Percentiles rank a stretch among this genome's conserved stretches.
These are phyloP conservation scores for Lasius fuliginosus DNA, from an alignment of 2,888 invertebrate genomes.

Conservation along the genomic window DNA sequence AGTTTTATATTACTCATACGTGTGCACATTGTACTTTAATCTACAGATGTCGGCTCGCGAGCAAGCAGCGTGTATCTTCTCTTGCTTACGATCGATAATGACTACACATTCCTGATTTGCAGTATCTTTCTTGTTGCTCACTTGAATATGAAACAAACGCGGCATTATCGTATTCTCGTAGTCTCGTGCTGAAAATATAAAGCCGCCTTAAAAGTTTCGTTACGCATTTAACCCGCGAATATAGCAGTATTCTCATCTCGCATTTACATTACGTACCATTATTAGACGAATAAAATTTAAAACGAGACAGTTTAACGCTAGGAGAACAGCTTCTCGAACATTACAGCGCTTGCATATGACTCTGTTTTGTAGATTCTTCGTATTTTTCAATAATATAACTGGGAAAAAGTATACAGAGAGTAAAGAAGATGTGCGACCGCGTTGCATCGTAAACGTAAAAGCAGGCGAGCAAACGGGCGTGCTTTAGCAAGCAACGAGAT, in stretches of 20 bases:
- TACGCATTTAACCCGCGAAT: conserved; percentile 26
- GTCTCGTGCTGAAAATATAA: conserved; percentile 1
- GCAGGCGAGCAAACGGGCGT: conserved; percentile 9
- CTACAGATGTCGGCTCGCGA: not conserved
- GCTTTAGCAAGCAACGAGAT: conserved; percentile 37
- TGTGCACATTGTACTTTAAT: conserved; percentile 11
- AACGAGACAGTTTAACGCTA: not conserved
- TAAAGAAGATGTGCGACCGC: not conserved
- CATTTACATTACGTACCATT: conserved; percentile 21
- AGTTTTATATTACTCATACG: no score
- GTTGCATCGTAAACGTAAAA: conserved; percentile 39
- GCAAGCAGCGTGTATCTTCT: not conserved
- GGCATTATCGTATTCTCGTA: not conserved
- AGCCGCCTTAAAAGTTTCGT: conserved; percentile 17
- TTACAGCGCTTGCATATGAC: conserved; percentile 17
- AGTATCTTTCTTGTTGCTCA: not conserved
- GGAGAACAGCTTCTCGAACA: not conserved
- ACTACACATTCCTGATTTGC: conserved; percentile 13
- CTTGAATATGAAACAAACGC: conserved; percentile 41
- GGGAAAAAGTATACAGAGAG: not conserved
- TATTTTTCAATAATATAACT: conserved; percentile 40
- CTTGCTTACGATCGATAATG: conserved; percentile 25
- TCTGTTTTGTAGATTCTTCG: not conserved
- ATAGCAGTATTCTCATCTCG: not conserved
- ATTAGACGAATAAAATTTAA: conserved; percentile 25